phyloP scores from a whole-genome alignment of 2,113 vertebrate genomes.

The Psettodes erumei region DNA sequence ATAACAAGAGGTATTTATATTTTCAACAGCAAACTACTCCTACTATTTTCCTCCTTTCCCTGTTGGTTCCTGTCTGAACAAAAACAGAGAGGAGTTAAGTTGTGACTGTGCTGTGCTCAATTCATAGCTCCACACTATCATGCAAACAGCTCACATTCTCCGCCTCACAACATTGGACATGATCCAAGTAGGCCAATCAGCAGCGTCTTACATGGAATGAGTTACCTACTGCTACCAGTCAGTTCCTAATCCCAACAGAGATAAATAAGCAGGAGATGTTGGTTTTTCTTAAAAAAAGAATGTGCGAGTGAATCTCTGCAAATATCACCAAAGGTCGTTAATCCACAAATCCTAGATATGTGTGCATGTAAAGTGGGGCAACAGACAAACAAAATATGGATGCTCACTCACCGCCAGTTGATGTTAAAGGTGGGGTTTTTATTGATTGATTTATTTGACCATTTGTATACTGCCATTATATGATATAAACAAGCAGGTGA shows the following conservation, averaged over 20 bases:
- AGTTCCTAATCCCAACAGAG: constrained; percentile 37
- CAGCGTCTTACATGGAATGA: constrained; percentile 59
- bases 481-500: neutral
- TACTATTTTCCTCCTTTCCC: neutral
- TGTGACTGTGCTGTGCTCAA: constrained; percentile 17
- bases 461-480: neutral
- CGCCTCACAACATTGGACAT: constrained; percentile 63
- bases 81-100: constrained; percentile 1
- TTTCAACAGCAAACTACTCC: neutral
- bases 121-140: constrained; percentile 43
- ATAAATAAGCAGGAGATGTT: constrained; percentile 40
- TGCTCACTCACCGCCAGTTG: neutral
- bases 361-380: neutral
- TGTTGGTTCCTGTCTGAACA: neutral
- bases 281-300: constrained; percentile 33
- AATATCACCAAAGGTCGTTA: constrained; percentile 25
- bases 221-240: constrained; percentile 55
- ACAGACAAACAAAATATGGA: constrained; percentile 5
- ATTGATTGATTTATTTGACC: constrained; percentile 3
- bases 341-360: constrained; percentile 25
- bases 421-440: constrained; percentile 6
- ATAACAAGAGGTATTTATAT: neutral
- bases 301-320: constrained; percentile 23
- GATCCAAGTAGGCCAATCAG: constrained; percentile 76
- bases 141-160: constrained; percentile 66